These are phyloP conservation scores for Pseudotriccus pelzelni DNA, from an alignment of 2,797 vertebrate species.

Conservation along the genomic window DNA sequence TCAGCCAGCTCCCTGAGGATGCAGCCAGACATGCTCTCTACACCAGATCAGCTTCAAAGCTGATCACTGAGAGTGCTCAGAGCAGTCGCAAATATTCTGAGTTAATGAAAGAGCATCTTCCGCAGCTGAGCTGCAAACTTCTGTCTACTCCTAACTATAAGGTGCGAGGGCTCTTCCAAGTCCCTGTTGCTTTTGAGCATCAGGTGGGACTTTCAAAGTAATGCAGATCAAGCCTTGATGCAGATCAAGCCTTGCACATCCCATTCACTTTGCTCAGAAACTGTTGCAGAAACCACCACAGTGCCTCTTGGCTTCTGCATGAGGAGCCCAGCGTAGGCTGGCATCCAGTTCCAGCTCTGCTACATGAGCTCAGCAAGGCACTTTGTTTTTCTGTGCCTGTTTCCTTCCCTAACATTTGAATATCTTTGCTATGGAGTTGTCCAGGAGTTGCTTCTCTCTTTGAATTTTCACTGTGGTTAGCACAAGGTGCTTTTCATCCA, in stretches of 20 bases:
- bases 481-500: not conserved
- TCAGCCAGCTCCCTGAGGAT: slow-evolving; percentile 13
- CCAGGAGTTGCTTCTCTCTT: not conserved
- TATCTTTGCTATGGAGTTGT: not conserved
- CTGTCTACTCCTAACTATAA: not conserved
- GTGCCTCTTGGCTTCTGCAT: not conserved
- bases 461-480: not conserved
- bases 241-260: not conserved
- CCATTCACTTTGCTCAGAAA: not conserved
- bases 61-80: not conserved
- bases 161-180: not conserved
- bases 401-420: not conserved
- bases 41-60: slow-evolving; percentile 29
- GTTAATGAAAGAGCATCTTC: slow-evolving; percentile 32
- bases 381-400: not conserved
- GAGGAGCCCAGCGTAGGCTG: not conserved
- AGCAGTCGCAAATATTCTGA: slow-evolving; percentile 19
- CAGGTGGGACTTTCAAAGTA: not conserved
- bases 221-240: not conserved
- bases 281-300: not conserved
- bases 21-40: slow-evolving; percentile 1
- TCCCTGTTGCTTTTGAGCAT: not conserved
- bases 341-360: not conserved
- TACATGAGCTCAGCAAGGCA: not conserved
- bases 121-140: not conserved